Percentiles rank a stretch among this genome's conserved stretches.
phyloP scores from a whole-genome alignment of 2,888 invertebrate species.

The Microctonus hyperodae region DNA sequence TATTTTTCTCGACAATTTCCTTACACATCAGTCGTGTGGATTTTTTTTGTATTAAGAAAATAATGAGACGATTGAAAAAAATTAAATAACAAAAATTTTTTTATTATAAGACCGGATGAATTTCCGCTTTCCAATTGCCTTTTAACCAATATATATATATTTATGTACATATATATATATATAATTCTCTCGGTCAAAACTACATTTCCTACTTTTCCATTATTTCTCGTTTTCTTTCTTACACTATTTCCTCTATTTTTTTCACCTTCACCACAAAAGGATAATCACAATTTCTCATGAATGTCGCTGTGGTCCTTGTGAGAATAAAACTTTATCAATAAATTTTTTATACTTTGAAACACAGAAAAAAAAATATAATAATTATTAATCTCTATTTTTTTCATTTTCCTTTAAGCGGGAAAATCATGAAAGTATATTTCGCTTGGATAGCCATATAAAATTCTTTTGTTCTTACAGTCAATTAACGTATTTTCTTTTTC shows the following conservation, averaged over 20 bases:
- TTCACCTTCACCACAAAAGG: not conserved
- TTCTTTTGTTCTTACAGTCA: too few species aligned
- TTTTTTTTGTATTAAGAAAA: not conserved
- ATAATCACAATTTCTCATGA: not conserved
- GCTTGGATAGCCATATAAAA: too few species aligned
- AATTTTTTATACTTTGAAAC: not conserved
- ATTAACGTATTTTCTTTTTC: too few species aligned
- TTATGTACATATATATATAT: too few species aligned
- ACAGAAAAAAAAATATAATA: not conserved
- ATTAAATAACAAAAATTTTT: not conserved
- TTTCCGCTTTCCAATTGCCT: not conserved
- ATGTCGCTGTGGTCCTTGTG: not conserved
- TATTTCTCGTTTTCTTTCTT: conserved; percentile 10
- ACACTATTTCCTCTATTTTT: too few species aligned
- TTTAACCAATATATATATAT: not conserved
- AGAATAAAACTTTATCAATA: not conserved
- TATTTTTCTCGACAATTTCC: not conserved
- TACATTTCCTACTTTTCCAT: not conserved
- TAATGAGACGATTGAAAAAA: not conserved
- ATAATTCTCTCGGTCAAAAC: not conserved
- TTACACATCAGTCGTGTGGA: not conserved
- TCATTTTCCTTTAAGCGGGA: too few species aligned
- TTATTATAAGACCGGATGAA: not conserved
- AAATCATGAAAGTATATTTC: too few species aligned
- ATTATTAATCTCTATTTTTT: not conserved